A percentile compares a stretch with the other conserved stretches of the same genome.
Evolutionary conservation across 2,797 vertebrate genomes (phyloP).

Genomic region (Dendrocincla fuliginosa): DNA sequence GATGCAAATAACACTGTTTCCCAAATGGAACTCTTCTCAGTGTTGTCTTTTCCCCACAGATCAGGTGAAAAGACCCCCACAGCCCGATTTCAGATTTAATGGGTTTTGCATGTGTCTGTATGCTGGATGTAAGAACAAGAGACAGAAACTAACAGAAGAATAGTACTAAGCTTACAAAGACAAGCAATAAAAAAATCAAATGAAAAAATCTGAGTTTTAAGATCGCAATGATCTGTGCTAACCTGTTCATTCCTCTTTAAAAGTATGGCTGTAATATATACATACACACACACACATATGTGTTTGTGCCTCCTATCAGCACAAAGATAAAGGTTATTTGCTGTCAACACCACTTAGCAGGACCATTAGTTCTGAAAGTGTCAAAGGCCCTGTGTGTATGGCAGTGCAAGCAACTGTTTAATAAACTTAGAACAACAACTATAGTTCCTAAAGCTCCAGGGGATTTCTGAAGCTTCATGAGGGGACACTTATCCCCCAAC

Average conservation of each 20-base stretch:
- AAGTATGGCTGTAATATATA: not conserved
- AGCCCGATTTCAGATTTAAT: not conserved
- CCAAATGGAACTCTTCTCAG: not conserved
- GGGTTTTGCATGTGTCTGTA: rapidly evolving
- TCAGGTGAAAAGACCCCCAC: not conserved
- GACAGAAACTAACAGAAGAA: not conserved
- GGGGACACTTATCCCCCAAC: not conserved
- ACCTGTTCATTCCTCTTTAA: not conserved
- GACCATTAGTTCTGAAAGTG: not conserved
- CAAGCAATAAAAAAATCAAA: not conserved
- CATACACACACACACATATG: not conserved
- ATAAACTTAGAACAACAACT: not conserved
- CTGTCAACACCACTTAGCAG: not conserved
- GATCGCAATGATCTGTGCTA: not conserved
- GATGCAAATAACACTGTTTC: not conserved
- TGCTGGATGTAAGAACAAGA: not conserved
- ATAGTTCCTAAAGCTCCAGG: not conserved
- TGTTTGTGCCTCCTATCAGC: not conserved
- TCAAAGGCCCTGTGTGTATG: not conserved
- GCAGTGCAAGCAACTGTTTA: not conserved
- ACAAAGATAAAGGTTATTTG: not conserved
- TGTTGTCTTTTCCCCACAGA: not conserved
- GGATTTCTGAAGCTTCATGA: not conserved
- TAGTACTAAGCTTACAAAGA: not conserved
- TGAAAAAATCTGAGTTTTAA: not conserved